Conservation (phyloP, 2,113 vertebrate genomes). For the Hiodon tergisus region DNA sequence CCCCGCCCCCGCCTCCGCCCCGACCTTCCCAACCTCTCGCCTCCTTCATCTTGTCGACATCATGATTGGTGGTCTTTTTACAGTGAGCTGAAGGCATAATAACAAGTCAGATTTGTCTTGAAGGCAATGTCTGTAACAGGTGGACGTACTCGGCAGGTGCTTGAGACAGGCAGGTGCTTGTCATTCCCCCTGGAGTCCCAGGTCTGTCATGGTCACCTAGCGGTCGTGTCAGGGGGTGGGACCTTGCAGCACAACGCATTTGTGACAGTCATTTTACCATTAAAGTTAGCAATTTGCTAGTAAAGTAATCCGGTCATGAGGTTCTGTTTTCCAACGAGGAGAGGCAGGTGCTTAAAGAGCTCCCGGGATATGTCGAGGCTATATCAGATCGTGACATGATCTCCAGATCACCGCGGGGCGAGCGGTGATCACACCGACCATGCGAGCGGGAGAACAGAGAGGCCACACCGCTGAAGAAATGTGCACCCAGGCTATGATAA, state of each 20-base stretch:
- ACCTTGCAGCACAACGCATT: no score
- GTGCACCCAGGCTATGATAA: no score
- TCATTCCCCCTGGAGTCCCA: not conserved
- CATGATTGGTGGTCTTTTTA: constrained; percentile 44
- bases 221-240: not conserved
- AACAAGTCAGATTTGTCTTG: constrained; percentile 45
- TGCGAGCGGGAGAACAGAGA: no score
- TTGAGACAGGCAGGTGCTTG: constrained; percentile 44
- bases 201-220: not conserved
- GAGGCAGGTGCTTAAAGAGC: not conserved
- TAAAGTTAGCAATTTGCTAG: no score
- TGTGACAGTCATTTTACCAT: no score
- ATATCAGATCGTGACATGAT: no score
- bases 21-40: constrained; percentile 29
- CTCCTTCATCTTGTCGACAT: constrained; percentile 19
- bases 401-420: no score
- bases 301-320: no score
- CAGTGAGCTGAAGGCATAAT: constrained; percentile 25
- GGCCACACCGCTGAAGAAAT: no score
- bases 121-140: constrained; percentile 38
- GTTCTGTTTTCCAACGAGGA: no score
- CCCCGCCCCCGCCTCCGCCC: constrained; percentile 27
- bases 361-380: no score
- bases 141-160: constrained; percentile 43
- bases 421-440: no score